Conservation (phyloP, 2,888 invertebrate species). For the Mythimna loreyi region DNA sequence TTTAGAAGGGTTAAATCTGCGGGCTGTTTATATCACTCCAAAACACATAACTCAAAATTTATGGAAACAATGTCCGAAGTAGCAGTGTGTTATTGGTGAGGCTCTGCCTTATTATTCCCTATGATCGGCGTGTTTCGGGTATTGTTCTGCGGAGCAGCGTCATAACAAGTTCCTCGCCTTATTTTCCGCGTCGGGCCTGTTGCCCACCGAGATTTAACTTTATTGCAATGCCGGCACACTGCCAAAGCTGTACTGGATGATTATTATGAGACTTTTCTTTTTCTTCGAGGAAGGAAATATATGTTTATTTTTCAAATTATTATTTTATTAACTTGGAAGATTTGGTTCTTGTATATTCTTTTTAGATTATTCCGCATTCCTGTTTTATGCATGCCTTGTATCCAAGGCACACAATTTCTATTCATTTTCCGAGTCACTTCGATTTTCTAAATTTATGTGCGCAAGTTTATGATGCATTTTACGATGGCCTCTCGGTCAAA, state of each 20-base stretch:
- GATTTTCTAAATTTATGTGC: conserved; percentile 86
- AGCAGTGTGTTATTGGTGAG: conserved; percentile 30
- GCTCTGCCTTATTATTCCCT: conserved; percentile 56
- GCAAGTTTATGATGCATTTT: conserved; percentile 86
- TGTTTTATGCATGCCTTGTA: conserved; percentile 47
- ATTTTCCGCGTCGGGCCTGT: conserved; percentile 75
- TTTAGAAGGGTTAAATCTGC: conserved; percentile 74
- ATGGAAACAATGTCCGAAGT: not conserved
- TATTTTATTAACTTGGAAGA: conserved; percentile 55
- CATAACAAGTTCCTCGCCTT: conserved; percentile 73
- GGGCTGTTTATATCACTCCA: conserved; percentile 56
- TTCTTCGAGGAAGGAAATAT: conserved; percentile 64
- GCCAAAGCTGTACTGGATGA: conserved; percentile 79
- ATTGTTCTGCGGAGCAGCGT: conserved; percentile 68
- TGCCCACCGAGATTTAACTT: conserved; percentile 81
- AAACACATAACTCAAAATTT: conserved; percentile 36
- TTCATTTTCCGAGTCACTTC: conserved; percentile 78
- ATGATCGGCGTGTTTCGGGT: conserved; percentile 64
- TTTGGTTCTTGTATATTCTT: conserved; percentile 45
- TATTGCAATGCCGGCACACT: conserved; percentile 80
- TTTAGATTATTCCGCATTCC: conserved; percentile 46
- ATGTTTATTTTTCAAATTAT: conserved; percentile 60
- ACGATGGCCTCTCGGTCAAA: conserved; percentile 86
- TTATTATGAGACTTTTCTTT: conserved; percentile 78
- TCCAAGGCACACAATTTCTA: conserved; percentile 66